phyloP scores from a whole-genome alignment of 2,797 vertebrate genomes.

The Pelobates cultripes region DNA sequence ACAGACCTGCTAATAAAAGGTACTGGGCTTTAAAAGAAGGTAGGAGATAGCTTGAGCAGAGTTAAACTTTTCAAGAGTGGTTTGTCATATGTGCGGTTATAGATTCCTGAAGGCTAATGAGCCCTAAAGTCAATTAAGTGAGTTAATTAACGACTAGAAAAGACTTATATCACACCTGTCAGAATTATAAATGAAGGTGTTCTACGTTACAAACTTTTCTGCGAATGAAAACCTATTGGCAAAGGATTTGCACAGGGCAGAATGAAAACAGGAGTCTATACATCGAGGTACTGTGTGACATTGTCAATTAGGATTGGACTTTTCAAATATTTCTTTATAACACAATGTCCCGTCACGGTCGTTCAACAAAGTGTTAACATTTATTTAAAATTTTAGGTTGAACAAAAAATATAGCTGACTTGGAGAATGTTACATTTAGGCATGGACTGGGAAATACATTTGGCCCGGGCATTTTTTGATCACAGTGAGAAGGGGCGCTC shows the following conservation, averaged over 20 bases:
- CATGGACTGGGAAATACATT: too few species aligned
- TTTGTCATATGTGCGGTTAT: slow-evolving; percentile 42
- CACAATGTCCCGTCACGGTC: too few species aligned
- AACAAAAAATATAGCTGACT: too few species aligned
- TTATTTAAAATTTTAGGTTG: too few species aligned
- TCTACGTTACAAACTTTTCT: background rate
- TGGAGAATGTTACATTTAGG: too few species aligned
- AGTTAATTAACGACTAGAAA: slow-evolving; percentile 50
- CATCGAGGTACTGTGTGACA: too few species aligned
- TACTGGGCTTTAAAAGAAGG: background rate
- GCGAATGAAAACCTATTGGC: background rate
- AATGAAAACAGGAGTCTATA: too few species aligned
- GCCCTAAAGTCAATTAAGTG: slow-evolving; percentile 38
- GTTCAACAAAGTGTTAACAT: too few species aligned
- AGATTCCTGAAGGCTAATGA: slow-evolving; percentile 47
- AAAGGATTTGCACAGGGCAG: background rate
- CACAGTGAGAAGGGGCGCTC: too few species aligned
- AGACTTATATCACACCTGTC: slow-evolving; percentile 29
- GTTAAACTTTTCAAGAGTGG: slow-evolving; percentile 15
- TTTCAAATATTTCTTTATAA: too few species aligned
- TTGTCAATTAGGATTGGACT: too few species aligned
- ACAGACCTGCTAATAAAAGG: background rate
- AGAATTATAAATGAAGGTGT: slow-evolving; percentile 30
- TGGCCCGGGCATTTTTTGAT: too few species aligned
- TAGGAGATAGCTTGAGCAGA: background rate